phyloP scores from a whole-genome alignment of 2,888 invertebrate species.

The Macrophya annulata region DNA sequence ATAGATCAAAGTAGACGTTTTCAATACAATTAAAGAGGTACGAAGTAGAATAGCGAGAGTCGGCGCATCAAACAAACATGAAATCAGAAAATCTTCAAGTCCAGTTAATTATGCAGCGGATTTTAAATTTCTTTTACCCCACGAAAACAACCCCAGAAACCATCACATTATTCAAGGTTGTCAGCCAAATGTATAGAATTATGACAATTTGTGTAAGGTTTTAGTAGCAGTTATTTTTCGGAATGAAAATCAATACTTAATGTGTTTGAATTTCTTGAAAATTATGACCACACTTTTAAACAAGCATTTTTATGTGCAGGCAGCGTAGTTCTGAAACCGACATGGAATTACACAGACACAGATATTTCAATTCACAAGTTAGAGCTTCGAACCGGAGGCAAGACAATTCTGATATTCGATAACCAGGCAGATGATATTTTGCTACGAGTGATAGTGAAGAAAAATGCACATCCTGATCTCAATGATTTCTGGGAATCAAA shows the following conservation, averaged over 20 bases:
- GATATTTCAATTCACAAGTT: conserved; percentile 50
- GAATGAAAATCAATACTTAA: background rate
- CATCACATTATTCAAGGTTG: conserved; percentile 23
- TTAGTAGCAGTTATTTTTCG: background rate
- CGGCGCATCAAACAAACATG: conserved; percentile 19
- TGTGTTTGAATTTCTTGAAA: too few relatives aligned
- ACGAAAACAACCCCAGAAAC: background rate
- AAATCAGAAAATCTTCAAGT: conserved; percentile 19
- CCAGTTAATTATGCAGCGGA: conserved; percentile 30
- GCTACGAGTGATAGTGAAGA: conserved; percentile 45
- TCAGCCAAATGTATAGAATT: background rate
- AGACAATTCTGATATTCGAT: conserved; percentile 46
- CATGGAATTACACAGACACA: conserved; percentile 37
- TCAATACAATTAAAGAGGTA: conserved; percentile 21
- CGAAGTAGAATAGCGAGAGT: conserved; percentile 24
- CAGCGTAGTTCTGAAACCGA: conserved; percentile 26
- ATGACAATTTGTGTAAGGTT: background rate
- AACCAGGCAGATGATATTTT: conserved; percentile 37
- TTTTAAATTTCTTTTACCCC: conserved; percentile 23
- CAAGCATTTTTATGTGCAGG: background rate
- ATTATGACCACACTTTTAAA: background rate
- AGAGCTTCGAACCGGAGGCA: conserved; percentile 44
- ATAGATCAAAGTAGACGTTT: conserved; percentile 46
- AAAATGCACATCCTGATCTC: conserved; percentile 26
- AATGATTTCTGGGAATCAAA: conserved; percentile 50